A percentile compares a stretch with the other conserved stretches of the same genome.
Conservation (phyloP, 2,113 vertebrate species). For the Gobio gobio region DNA sequence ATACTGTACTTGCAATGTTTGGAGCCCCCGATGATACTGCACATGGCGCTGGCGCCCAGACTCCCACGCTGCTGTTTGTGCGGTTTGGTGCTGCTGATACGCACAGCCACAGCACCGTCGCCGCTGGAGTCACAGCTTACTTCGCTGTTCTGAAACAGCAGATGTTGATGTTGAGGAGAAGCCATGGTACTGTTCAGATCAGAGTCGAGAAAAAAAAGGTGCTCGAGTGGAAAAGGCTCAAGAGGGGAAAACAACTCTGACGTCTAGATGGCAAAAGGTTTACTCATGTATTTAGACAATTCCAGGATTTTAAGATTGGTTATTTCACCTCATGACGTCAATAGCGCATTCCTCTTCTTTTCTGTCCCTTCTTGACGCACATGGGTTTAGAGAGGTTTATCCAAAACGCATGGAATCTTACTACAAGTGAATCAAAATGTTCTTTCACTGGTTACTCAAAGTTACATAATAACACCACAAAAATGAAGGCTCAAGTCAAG, state of each 20-base stretch:
- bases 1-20: slow-evolving; percentile 93
- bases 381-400: slow-evolving; percentile 59
- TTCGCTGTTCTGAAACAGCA: slow-evolving; percentile 88
- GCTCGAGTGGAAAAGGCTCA: slow-evolving; percentile 1
- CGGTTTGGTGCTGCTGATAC: slow-evolving; percentile 76
- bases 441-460: background rate
- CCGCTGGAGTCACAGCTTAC: slow-evolving; percentile 88
- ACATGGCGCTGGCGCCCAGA: slow-evolving; percentile 63
- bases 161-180: slow-evolving; percentile 86
- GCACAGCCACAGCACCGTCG: slow-evolving; percentile 85
- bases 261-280: slow-evolving; percentile 1
- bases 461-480: slow-evolving; percentile 30
- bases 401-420: background rate
- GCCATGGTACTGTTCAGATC: slow-evolving; percentile 80
- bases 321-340: slow-evolving; percentile 71
- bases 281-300: slow-evolving; percentile 51
- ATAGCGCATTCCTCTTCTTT: slow-evolving; percentile 64
- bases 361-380: slow-evolving; percentile 65
- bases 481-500: slow-evolving; percentile 4
- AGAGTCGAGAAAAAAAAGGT: slow-evolving; percentile 18
- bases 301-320: slow-evolving; percentile 56
- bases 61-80: slow-evolving; percentile 69
- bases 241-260: background rate
- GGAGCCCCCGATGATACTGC: slow-evolving; percentile 68
- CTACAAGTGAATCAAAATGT: slow-evolving; percentile 18